A percentile compares a stretch with the other conserved stretches of the same genome.
Conservation (phyloP, 1,140 invertebrate genomes). For the Papilio polytes region DNA sequence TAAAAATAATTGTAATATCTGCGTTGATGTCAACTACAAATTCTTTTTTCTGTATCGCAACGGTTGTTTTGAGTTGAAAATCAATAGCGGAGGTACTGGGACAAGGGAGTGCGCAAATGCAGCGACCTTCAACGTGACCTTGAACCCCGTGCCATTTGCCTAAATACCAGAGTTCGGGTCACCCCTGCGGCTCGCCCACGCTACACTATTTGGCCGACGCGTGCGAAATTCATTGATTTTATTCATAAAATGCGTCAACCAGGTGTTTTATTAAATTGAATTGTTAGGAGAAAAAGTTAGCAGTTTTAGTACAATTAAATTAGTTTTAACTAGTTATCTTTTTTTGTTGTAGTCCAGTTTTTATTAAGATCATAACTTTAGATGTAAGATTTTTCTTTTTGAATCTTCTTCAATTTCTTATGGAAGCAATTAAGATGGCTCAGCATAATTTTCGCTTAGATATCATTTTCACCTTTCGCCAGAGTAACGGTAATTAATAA, state of each 20-base stretch:
- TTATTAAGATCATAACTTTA: background rate
- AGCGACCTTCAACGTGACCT: slow-evolving; percentile 51
- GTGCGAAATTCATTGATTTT: background rate
- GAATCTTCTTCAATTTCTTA: background rate
- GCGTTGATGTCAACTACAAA: too few species aligned
- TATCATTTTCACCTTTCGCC: background rate
- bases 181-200: slow-evolving; percentile 1
- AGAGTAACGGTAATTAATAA: background rate
- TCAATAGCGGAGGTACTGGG: background rate
- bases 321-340: background rate
- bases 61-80: background rate
- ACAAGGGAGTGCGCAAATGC: slow-evolving; percentile 44
- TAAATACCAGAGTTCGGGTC: slow-evolving; percentile 49
- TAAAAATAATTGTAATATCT: too few species aligned
- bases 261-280: background rate
- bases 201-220: background rate
- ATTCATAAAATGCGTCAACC: background rate
- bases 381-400: background rate
- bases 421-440: background rate
- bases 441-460: background rate
- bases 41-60: background rate
- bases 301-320: background rate
- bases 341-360: too few species aligned
- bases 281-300: background rate
- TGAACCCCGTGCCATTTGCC: slow-evolving; percentile 32